Evolutionary conservation across 2,888 invertebrate species (phyloP).

Genomic region (Brachypalpus laphriformis): DNA sequence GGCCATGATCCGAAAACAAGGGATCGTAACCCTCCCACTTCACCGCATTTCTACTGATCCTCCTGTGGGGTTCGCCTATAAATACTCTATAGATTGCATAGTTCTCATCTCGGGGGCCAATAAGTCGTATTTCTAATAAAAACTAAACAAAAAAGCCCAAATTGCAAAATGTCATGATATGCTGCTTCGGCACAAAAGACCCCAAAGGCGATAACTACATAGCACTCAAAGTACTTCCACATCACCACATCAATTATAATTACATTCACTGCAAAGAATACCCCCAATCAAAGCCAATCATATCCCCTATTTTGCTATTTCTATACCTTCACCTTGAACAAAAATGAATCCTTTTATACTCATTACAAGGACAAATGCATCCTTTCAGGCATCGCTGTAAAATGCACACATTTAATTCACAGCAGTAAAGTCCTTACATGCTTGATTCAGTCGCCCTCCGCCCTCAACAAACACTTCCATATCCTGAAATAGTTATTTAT

Average conservation of each 20-base stretch:
- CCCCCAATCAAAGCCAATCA: not conserved
- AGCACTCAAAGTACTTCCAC: no score
- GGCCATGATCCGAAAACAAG: no score
- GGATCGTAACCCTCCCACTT: no score
- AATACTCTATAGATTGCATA: no score
- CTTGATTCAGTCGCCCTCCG: not conserved
- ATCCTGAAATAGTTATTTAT: slow-evolving; percentile 15
- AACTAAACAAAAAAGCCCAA: no score
- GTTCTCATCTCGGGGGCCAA: no score
- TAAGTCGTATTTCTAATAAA: no score
- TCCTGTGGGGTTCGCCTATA: no score
- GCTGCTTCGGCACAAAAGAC: no score
- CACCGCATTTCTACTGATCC: no score
- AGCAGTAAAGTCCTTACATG: not conserved
- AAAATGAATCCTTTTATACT: not conserved
- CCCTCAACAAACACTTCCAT: not conserved
- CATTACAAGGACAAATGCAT: not conserved
- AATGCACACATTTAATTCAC: not conserved
- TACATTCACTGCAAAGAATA: not conserved
- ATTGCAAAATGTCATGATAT: no score
- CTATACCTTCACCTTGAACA: not conserved
- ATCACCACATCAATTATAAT: not conserved
- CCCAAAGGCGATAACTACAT: no score
- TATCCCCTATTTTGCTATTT: not conserved
- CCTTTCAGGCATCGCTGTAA: not conserved